Base-by-base conservation (phyloP, 2,797 vertebrate species). In the Pseudochromis fuscus region DNA sequence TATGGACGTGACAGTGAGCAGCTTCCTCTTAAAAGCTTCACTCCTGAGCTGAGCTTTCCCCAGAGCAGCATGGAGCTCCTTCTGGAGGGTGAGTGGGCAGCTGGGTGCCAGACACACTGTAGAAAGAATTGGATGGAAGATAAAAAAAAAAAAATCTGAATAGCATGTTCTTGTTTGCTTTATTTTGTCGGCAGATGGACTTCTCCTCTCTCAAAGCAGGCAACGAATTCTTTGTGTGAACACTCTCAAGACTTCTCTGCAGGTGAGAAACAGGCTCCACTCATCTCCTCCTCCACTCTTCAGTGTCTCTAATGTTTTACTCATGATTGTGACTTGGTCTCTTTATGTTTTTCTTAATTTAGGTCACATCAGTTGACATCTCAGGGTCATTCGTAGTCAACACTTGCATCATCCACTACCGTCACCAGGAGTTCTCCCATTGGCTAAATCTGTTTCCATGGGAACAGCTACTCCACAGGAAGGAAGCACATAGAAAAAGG, bases 391-490 rank as follows among this genome's bases (percentile, higher is more conserved):
- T 98, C 46, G 87, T 94, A 28, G 90, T 98, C 85, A 98, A 94
- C 86, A 99, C 97, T 52, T 99, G 97, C 90, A 98, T 98, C 82
- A 93, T 98, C 86, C 97, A 99, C 93, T 99, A 99, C 79, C 96
- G 98, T 72, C 97, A 99, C 90, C 97, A 97, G 82, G 98, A 99
- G 90, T 98, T 99, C 81, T 96, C 96, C 0, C 97, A 95, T 83
- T 99, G 98, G 98, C 87, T 98, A 56, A 92, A 94, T 62, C 93
- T 98, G 67, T 88, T 98, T 88, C 93, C 96, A 62, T 94, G 95
- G 93, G 94, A 96, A 56, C 93, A 90, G 81, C 82, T 93, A 50
- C 85, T 92, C 44, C 89, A 52, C 74, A 90, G 75, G 2, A 93
- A 93, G 80, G 79, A 93, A 52, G 56, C 87, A 10, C 90, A 84